These are phyloP conservation scores for Caranx melampygus DNA, from an alignment of 2,113 vertebrate genomes.

Conservation along the genomic window DNA sequence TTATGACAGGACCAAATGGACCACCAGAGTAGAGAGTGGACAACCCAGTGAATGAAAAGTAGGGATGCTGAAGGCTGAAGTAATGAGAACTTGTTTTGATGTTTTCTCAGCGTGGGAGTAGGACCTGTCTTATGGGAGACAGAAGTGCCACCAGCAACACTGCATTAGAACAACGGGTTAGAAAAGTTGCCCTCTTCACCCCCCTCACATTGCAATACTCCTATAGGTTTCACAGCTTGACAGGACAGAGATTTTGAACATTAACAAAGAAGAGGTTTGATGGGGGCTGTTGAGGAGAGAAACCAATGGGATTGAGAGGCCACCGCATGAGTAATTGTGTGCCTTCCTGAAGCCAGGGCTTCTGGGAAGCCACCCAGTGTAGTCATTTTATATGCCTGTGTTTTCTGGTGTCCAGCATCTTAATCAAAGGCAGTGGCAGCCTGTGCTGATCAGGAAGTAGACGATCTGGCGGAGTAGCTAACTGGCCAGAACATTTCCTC, in stretches of 20 bases:
- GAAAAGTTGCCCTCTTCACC: slow-evolving; percentile 7
- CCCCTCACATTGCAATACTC: background rate
- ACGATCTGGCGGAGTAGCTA: slow-evolving; percentile 45
- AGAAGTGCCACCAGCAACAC: slow-evolving; percentile 11
- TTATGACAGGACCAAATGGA: background rate
- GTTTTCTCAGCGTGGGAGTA: background rate
- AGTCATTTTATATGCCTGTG: slow-evolving; percentile 70
- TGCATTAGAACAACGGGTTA: slow-evolving; percentile 10
- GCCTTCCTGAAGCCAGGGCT: slow-evolving; percentile 18
- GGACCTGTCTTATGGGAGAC: background rate
- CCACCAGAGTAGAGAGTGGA: background rate
- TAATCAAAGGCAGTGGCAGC: slow-evolving; percentile 54
- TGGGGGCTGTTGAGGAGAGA: slow-evolving; percentile 13
- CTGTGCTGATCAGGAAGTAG: slow-evolving; percentile 52
- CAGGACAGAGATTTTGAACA: slow-evolving; percentile 32
- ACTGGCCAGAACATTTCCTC: slow-evolving; percentile 44
- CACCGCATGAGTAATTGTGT: slow-evolving; percentile 42
- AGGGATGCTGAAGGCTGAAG: background rate
- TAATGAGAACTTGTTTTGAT: slow-evolving; percentile 12
- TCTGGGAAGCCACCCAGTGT: slow-evolving; percentile 66
- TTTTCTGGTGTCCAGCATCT: slow-evolving; percentile 52
- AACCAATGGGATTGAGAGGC: background rate
- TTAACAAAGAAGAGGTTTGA: slow-evolving; percentile 1
- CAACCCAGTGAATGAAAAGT: background rate
- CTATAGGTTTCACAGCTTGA: slow-evolving; percentile 27